Conservation (phyloP, 2,797 vertebrate genomes). For the Gallirallus australis region DNA sequence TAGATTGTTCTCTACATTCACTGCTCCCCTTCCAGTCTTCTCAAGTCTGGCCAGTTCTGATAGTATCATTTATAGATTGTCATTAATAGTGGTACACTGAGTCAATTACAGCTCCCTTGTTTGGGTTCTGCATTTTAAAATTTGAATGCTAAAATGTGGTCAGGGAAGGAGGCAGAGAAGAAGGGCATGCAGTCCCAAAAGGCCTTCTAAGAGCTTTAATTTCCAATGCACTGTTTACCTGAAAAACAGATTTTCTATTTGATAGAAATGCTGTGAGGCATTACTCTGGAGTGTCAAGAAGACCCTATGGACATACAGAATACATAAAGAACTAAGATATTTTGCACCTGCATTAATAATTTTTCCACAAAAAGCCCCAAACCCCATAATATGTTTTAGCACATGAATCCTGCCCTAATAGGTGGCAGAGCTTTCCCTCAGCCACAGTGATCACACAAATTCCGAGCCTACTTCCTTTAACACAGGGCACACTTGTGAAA, state of each 20-base stretch:
- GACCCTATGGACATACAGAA: neutral
- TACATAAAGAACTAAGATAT: neutral
- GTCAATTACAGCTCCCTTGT: neutral
- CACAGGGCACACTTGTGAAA: neutral
- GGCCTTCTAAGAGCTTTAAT: neutral
- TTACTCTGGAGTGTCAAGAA: neutral
- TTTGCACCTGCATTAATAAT: neutral
- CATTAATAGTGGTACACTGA: neutral
- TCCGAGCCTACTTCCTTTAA: neutral
- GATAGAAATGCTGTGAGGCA: neutral
- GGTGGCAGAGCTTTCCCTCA: neutral
- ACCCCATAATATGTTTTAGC: neutral
- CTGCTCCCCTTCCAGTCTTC: neutral
- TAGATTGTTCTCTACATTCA: neutral
- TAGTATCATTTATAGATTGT: neutral
- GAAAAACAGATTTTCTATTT: constrained; percentile 21
- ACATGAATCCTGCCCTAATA: neutral
- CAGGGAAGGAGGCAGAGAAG: neutral
- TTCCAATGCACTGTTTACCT: constrained; percentile 9
- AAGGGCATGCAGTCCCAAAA: neutral
- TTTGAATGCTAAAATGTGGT: neutral
- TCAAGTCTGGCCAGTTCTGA: neutral
- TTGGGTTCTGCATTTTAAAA: neutral
- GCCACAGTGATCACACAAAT: neutral
- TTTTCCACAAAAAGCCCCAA: neutral